These are phyloP conservation scores for Bombyx mori DNA, from an alignment of 1,140 invertebrate species.

Conservation along the genomic window ASM3026992v2 NC_085127.1:9760001-9760500, in stretches of 20 bases:
- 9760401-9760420: slow-evolving; percentile 54
- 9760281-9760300: slow-evolving; percentile 63
- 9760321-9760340: slow-evolving; percentile 50
- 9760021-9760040: no score
- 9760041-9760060: no score
- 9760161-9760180: slow-evolving; percentile 4
- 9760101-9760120: slow-evolving; percentile 44
- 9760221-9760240: background rate
- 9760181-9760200: background rate
- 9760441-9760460: slow-evolving; percentile 7
- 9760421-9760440: slow-evolving; percentile 60
- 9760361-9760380: slow-evolving; percentile 14
- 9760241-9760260: slow-evolving; percentile 9
- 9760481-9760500: no score
- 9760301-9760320: slow-evolving; percentile 46
- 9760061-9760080: no score
- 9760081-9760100: slow-evolving; percentile 44
- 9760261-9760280: slow-evolving; percentile 25
- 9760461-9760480: background rate
- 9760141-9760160: slow-evolving; percentile 3
- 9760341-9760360: slow-evolving; percentile 32
- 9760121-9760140: slow-evolving; percentile 32
- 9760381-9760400: slow-evolving; percentile 48
- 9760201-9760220: background rate
- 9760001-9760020: no score